A percentile compares a stretch with the other conserved stretches of the same genome.
Conservation (phyloP, 2,113 vertebrate genomes). For the Paramisgurnus dabryanus region DNA sequence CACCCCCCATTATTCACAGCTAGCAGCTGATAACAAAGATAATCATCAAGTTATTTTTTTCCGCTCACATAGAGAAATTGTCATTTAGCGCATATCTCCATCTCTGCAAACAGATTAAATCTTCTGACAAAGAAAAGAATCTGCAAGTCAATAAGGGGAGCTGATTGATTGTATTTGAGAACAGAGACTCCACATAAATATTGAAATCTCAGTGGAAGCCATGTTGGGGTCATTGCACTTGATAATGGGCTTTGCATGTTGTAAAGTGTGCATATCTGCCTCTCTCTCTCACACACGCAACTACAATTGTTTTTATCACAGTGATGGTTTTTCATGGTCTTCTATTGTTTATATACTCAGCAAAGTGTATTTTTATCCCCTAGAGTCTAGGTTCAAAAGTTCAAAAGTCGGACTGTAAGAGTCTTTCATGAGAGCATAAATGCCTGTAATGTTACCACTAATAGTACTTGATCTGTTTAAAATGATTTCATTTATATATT, state of each 20-base stretch:
- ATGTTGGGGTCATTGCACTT: slow-evolving; percentile 19
- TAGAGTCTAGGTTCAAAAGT: no score
- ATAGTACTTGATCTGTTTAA: no score
- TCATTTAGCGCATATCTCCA: slow-evolving; percentile 29
- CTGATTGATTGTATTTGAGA: slow-evolving; percentile 39
- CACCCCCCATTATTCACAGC: slow-evolving; percentile 27
- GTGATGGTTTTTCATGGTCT: no score
- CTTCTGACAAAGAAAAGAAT: slow-evolving; percentile 51
- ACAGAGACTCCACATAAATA: slow-evolving; percentile 41
- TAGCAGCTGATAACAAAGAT: slow-evolving; percentile 46
- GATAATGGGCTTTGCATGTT: slow-evolving; percentile 12
- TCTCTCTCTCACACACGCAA: background rate
- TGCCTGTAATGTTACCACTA: no score
- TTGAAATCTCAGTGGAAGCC: slow-evolving; percentile 22
- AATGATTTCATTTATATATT: no score
- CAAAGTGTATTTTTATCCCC: background rate
- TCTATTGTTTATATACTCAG: no score
- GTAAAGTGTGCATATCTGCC: background rate
- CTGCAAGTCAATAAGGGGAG: slow-evolving; percentile 55
- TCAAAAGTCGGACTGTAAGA: no score
- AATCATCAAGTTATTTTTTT: slow-evolving; percentile 38
- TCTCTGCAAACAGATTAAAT: slow-evolving; percentile 43
- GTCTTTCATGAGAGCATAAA: no score
- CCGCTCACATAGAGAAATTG: slow-evolving; percentile 35
- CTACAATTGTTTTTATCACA: no score